Base-by-base conservation (phyloP, 2,113 vertebrate genomes). In the Coptodon bakossiorum region DNA sequence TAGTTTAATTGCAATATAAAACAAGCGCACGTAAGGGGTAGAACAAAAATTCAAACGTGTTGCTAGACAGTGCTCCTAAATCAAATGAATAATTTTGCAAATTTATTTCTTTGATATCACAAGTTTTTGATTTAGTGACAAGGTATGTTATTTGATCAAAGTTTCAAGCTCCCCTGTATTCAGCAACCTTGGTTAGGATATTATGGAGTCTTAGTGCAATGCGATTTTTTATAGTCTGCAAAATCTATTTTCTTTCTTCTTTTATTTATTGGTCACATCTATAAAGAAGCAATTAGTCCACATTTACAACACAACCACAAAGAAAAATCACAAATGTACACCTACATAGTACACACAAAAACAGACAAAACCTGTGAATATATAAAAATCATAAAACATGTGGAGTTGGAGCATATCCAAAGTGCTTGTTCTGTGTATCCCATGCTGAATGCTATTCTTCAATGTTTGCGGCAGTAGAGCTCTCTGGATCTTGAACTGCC, bases 391-490 rank as follows among this genome's bases (percentile, higher is more conserved):
- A 61, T 45, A 48, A 13, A 36, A 61, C 12, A 56, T 4, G 34
- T 5, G 8, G 1, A 3, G 43, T 9, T 13, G 9, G 68, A 14
- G n/a, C 16, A 17, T 5, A 36, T 91, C 16, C 45, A 95, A 91
- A 93, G 85, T 89, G 80, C 91, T 80, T 91, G 19, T 80, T 73
- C 22, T 56, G 45, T 86, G 36, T 31, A 63, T 86, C 22, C 1
- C 38, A 87, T 63, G 16, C 16, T 79, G 24, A 48, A 56, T 19
- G 8, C 12, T 1, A 6, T 29, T 9, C 14, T 22, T 90, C 82
- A 92, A 10, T 61, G 29, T 89, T 93, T 94, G 16, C 85, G 85
- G 53, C 87, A 89, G 73, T 90, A 96, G 12, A 97, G 95, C 59
- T 93, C 80, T 3, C 86, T 82, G 14, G 78, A 90, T 54, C 83